Base-by-base conservation (phyloP, 53 echinoderm and acorn worm genomes). In the Echinarachnius parma region DNA sequence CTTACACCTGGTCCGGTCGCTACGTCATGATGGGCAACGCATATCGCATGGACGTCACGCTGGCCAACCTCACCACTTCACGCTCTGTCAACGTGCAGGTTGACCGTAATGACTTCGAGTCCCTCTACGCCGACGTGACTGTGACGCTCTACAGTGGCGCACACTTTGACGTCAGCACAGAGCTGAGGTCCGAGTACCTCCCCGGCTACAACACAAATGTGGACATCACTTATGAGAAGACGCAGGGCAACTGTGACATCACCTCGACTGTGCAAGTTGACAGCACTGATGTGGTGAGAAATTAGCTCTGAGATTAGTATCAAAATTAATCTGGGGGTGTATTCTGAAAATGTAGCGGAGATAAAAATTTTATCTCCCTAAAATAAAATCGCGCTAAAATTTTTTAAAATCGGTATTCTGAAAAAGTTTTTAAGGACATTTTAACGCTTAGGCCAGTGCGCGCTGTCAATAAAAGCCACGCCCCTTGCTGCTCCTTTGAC, bases 131-230 rank as follows among this genome's bases (percentile, higher is more conserved):
- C 18, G 18, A 34, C 25, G 13, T 9, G 11, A 11, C 25, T 9
- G 26, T 72, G 14, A 14, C 32, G 45, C 55, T 56, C 26, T 36
- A 31, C 56, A 42, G 55, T 2, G 35, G 55, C 4, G 16, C 24
- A 1, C 56, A 23, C 23, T 55, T 55, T 39, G 72, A 55, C 57
- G 27, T 55, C 1, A 3, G 9, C 3, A 68, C 53, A 3, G 36
- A 55, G n/a, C 2, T 19, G 26, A 34, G 72, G 24, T 55, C 55
- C 0, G 57, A 34, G 27, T 72, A 24, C 42, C 15, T 72, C 14
- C 72, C 72, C 0, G 72, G 72, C 23, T 72, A 72, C 57, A 34
- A 54, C 37, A 72, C 55, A 27, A 56, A n/a, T 25, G 28, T 28
- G 2, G 3, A 4, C 25, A 5, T 72, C 0, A 27, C 25, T 15